Base-by-base conservation (phyloP, 2,113 vertebrate species). In the Nothoprocta perdicaria region DNA sequence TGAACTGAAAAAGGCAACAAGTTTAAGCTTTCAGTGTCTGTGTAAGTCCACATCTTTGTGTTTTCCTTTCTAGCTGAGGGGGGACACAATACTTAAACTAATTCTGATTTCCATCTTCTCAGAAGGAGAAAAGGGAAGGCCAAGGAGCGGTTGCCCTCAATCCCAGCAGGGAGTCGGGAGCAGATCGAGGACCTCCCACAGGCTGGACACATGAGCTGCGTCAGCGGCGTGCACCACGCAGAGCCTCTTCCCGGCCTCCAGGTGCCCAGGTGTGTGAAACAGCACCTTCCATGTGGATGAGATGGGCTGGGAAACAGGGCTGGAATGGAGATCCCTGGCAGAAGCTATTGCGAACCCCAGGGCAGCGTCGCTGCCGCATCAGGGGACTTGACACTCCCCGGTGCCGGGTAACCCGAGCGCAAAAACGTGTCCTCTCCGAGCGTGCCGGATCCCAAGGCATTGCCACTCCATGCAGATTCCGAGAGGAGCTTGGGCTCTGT, bases 201-300 rank as follows among this genome's bases (percentile, higher is more conserved):
- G 50, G 23, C 14, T 35, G 40, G 74, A 74, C 16, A 14, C 0
- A 0, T 12, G 14, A 26, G 57, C 17, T 16, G 38, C 10, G 7
- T 38, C 52, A 41, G 29, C 38, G 38, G 69, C 4, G 38, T 6
- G 48, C 84, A 26, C 58, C 53, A 21, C 5, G 52, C 46, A 0
- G 40, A 12, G 40, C 50, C 57, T 8, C 45, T 4, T 2, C 14
- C 62, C 48, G 29, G 2, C 52, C 40, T 0, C 27, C 3, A 0
- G 6, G 60, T 57, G 24, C 48, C 26, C 3, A 0, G 38, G 18
- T 6, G 33, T 23, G 58, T 46, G 35, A 5, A 10, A 3, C 57
- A 24, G 71, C 86, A 22, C 31, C 31, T 81, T 29, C 8, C 2
- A 3, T 21, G 1, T 2, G 50, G n/a, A 4, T 6, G 61, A 11